Evolutionary conservation across 1,140 invertebrate species (phyloP).

Genomic region (Rhynchophorus ferrugineus): DNA sequence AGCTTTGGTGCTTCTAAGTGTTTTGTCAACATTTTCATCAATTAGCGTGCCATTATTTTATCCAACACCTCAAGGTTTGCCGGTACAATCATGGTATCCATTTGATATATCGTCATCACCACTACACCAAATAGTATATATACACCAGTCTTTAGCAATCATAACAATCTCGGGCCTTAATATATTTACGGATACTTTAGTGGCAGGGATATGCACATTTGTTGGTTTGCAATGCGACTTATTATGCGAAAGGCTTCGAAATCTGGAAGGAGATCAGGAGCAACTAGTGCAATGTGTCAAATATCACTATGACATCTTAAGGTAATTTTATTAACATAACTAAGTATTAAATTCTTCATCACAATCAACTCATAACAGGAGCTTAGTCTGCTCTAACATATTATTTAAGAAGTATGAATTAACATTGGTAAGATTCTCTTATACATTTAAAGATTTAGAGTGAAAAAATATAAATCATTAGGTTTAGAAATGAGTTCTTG

Average conservation of each 20-base stretch:
- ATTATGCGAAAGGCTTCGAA: background rate
- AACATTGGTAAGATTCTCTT: too few species aligned
- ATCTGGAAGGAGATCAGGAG: background rate
- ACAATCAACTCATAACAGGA: too few species aligned
- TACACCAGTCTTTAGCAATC: slow-evolving; percentile 9
- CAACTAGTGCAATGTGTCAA: background rate
- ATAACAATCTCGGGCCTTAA: slow-evolving; percentile 3
- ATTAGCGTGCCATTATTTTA: slow-evolving; percentile 6
- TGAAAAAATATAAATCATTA: too few species aligned
- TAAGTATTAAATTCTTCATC: too few species aligned
- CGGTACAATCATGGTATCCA: slow-evolving; percentile 12
- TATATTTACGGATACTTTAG: slow-evolving; percentile 2
- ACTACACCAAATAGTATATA: slow-evolving; percentile 4
- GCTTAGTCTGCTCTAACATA: too few species aligned
- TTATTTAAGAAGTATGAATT: too few species aligned
- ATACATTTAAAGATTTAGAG: too few species aligned
- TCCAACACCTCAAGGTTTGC: slow-evolving; percentile 3
- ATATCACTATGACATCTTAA: slow-evolving; percentile 6
- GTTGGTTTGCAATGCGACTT: slow-evolving; percentile 14
- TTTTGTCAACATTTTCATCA: background rate
- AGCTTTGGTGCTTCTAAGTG: background rate
- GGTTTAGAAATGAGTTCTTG: too few species aligned
- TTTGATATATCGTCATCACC: background rate
- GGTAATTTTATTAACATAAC: too few species aligned
- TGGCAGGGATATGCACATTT: slow-evolving; percentile 6